These are phyloP conservation scores for Lordiphosa mommai DNA, from an alignment of 1,140 invertebrate species.

Conservation along the genomic window DNA sequence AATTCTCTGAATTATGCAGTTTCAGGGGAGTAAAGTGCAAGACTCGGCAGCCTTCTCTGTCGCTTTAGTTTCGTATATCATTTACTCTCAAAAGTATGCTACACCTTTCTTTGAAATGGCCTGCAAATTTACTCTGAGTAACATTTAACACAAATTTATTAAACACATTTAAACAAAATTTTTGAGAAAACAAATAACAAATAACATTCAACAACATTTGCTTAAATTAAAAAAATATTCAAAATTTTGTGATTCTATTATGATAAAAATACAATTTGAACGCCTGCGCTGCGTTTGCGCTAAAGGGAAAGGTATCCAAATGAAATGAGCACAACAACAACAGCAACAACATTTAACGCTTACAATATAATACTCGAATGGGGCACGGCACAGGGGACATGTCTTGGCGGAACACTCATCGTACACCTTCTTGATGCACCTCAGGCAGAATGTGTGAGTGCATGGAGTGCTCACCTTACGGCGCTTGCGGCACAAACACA, in stretches of 20 bases:
- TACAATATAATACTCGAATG: conserved; percentile 49
- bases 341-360: conserved; percentile 2
- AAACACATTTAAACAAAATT: too few species aligned
- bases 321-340: not conserved
- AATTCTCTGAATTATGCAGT: too few species aligned
- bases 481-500: conserved; percentile 35
- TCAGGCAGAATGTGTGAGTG: conserved; percentile 41
- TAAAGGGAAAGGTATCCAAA: not conserved
- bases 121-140: too few species aligned
- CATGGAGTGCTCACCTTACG: conserved; percentile 29
- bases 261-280: conserved; percentile 2
- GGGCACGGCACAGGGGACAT: conserved; percentile 44
- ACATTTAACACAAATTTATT: too few species aligned
- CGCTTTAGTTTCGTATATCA: too few species aligned
- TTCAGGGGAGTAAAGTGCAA: too few species aligned
- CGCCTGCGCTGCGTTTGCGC: conserved; percentile 1
- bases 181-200: too few species aligned
- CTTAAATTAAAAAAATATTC: not conserved
- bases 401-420: conserved; percentile 11
- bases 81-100: too few species aligned
- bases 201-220: too few species aligned
- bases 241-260: not conserved
- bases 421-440: conserved; percentile 36
- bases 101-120: too few species aligned
- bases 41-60: too few species aligned